Percentiles rank a stretch among this genome's conserved stretches.
These are phyloP conservation scores for Cacatua alba DNA, from an alignment of 2,113 vertebrate genomes.

Conservation along the genomic window DNA sequence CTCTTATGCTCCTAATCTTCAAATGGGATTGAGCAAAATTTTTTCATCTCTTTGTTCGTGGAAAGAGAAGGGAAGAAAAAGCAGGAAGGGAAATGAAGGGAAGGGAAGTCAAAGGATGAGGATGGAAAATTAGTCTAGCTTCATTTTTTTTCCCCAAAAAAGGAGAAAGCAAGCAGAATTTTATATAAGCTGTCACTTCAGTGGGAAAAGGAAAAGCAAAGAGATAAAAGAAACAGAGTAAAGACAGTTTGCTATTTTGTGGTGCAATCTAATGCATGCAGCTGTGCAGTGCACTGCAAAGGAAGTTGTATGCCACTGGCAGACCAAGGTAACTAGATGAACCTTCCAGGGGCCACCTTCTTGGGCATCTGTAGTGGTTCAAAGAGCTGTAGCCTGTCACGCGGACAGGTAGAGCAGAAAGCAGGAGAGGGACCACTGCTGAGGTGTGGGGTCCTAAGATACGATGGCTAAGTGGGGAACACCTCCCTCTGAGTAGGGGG, in stretches of 20 bases:
- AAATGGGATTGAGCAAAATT: neutral
- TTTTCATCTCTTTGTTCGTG: neutral
- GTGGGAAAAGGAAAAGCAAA: neutral
- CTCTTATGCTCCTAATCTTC: neutral
- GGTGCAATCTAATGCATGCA: neutral
- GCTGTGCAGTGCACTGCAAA: neutral
- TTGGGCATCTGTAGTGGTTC: neutral
- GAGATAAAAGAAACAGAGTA: neutral
- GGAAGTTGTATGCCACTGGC: neutral
- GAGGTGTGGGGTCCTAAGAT: neutral
- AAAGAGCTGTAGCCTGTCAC: neutral
- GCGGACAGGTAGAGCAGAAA: neutral
- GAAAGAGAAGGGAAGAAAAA: neutral
- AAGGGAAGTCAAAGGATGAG: neutral
- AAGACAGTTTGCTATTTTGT: neutral
- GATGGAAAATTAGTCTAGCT: neutral
- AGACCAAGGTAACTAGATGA: neutral
- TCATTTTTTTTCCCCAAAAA: neutral
- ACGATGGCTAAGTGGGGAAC: fast-evolving
- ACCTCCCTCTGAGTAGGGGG: neutral
- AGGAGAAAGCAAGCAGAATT: neutral
- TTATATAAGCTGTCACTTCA: neutral
- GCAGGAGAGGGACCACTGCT: neutral
- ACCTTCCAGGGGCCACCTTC: neutral
- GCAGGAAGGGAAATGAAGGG: neutral